A percentile compares a stretch with the other conserved stretches of the same genome.
These are phyloP conservation scores for Drosophila subobscura DNA, from an alignment of 1,140 invertebrate genomes.

Conservation along the genomic window DNA sequence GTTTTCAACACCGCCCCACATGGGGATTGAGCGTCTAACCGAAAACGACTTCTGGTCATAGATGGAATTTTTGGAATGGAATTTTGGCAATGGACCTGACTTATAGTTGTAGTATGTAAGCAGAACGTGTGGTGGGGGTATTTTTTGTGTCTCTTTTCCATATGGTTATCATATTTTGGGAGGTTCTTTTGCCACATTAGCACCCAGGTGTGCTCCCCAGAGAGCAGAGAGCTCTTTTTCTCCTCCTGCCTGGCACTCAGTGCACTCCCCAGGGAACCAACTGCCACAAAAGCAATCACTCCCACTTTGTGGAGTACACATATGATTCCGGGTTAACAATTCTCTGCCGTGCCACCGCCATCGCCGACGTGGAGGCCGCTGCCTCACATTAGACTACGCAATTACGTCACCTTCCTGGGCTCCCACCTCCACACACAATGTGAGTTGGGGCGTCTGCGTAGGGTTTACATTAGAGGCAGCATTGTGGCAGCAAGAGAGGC, in stretches of 20 bases:
- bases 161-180: constrained; percentile 7
- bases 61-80: constrained; percentile 1
- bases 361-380: neutral
- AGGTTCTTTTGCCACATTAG: constrained; percentile 4
- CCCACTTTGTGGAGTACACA: constrained; percentile 3
- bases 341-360: neutral
- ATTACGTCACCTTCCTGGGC: constrained; percentile 35
- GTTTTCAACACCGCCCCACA: constrained; percentile 33
- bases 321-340: constrained; percentile 12
- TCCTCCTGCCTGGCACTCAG: neutral
- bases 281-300: constrained; percentile 21
- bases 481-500: neutral
- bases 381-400: constrained; percentile 47
- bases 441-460: neutral
- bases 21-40: constrained; percentile 15
- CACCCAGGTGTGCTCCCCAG: neutral
- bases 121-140: too few relatives aligned
- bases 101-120: too few relatives aligned
- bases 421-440: constrained; percentile 7
- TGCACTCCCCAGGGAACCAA: neutral
- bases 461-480: constrained; percentile 35
- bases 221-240: neutral
- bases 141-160: neutral
- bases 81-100: too few relatives aligned
- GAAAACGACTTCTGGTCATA: constrained; percentile 9